phyloP scores from a whole-genome alignment of 2,797 vertebrate genomes.

The Alca torda region DNA sequence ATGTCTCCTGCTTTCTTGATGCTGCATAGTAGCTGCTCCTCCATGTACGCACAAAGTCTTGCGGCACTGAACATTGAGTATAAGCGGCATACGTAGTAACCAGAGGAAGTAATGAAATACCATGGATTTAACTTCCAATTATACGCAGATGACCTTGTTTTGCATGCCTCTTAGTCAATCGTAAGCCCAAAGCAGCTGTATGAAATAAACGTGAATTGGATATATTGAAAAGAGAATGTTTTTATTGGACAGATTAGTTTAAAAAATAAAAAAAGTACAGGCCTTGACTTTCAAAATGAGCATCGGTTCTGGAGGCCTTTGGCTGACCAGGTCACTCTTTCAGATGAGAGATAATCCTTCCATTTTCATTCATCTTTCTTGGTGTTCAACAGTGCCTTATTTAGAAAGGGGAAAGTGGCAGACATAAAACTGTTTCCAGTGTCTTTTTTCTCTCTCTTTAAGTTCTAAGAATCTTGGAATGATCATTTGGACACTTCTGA shows the following conservation, averaged over 20 bases:
- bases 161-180: neutral
- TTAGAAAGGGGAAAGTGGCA: neutral
- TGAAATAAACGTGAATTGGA: neutral
- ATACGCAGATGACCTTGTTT: neutral
- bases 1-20: neutral
- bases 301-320: neutral
- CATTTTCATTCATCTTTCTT: neutral
- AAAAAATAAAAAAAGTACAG: neutral
- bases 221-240: neutral
- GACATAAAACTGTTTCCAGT: neutral
- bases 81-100: neutral
- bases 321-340: neutral
- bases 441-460: neutral
- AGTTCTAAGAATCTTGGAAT: neutral
- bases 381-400: neutral
- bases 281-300: neutral
- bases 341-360: neutral
- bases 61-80: neutral
- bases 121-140: neutral
- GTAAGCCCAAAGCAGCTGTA: neutral
- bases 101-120: neutral
- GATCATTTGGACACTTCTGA: neutral
- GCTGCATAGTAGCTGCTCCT: neutral
- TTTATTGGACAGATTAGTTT: neutral
- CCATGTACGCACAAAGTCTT: accelerated